Percentiles rank a stretch among this genome's conserved stretches.
Conservation (phyloP, 2,797 vertebrate genomes). For the Pangasius macronema region DNA sequence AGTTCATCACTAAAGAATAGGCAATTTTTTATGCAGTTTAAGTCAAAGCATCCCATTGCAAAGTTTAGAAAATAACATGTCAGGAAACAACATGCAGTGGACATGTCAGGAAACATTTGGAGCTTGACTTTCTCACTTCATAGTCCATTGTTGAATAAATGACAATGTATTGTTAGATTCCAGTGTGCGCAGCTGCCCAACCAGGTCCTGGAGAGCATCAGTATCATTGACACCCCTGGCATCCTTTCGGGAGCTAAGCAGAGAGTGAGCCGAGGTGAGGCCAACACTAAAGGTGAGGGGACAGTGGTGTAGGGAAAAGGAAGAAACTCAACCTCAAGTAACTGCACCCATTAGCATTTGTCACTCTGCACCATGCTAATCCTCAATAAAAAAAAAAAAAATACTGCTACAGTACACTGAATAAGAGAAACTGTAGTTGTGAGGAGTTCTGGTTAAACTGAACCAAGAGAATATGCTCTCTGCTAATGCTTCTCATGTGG, state of each 20-base stretch:
- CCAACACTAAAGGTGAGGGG: slow-evolving; percentile 64
- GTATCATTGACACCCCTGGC: slow-evolving; percentile 87
- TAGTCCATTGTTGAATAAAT: slow-evolving; percentile 3
- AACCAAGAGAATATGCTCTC: not conserved
- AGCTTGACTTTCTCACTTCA: not conserved
- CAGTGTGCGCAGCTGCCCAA: slow-evolving; percentile 88
- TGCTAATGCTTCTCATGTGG: slow-evolving; percentile 2
- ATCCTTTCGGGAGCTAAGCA: slow-evolving; percentile 88
- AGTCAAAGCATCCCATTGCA: not conserved
- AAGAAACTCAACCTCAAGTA: slow-evolving; percentile 58
- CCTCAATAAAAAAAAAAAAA: not conserved
- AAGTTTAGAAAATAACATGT: not conserved
- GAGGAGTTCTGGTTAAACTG: not conserved
- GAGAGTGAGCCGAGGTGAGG: slow-evolving; percentile 87
- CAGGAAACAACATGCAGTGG: not conserved
- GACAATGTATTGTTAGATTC: slow-evolving; percentile 72
- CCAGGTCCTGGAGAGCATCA: slow-evolving; percentile 93
- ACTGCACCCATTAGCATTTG: slow-evolving; percentile 59
- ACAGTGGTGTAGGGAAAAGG: slow-evolving; percentile 36
- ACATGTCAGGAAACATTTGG: not conserved
- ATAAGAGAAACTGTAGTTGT: not conserved
- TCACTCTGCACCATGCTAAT: slow-evolving; percentile 54
- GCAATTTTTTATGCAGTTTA: not conserved
- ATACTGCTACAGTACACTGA: not conserved
- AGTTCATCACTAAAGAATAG: not conserved